Conservation (phyloP, 2,797 vertebrate species). For the Centropyge bicolor region DNA sequence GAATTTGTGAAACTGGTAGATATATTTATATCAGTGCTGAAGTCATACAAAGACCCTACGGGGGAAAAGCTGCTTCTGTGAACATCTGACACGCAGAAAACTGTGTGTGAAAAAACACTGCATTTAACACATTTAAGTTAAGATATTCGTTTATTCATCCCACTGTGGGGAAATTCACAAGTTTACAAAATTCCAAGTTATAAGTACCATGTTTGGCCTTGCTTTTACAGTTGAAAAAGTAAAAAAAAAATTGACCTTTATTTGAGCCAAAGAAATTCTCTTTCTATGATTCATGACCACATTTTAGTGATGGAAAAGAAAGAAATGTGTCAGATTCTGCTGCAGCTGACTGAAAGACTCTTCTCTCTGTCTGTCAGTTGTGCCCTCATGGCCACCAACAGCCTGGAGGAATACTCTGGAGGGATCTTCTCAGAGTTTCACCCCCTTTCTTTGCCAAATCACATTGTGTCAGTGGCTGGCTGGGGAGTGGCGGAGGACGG, state of each 20-base stretch:
- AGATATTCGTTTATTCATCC: no score
- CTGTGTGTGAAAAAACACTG: background rate
- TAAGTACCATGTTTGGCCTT: background rate
- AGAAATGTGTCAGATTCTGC: background rate
- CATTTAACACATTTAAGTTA: background rate
- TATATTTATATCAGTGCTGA: background rate
- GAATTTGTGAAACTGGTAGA: background rate
- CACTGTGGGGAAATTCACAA: no score
- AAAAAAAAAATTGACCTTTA: background rate
- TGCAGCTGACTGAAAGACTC: background rate
- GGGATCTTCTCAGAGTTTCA: constrained; percentile 91
- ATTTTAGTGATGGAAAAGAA: background rate
- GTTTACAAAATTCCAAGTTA: background rate
- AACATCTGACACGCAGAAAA: constrained; percentile 6
- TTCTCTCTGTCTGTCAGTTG: constrained; percentile 83
- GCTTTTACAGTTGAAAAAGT: background rate
- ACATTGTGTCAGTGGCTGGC: constrained; percentile 94
- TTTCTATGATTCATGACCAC: background rate
- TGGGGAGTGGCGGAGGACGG: constrained; percentile 89
- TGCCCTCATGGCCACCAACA: constrained; percentile 93
- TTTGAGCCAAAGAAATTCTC: background rate
- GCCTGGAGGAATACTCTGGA: constrained; percentile 89
- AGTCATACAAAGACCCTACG: background rate
- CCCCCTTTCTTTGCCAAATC: constrained; percentile 85
- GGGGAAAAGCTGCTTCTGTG: background rate